A percentile compares a stretch with the other conserved stretches of the same genome.
Conservation (phyloP, 2,113 vertebrate genomes). For the Hylia prasina region DNA sequence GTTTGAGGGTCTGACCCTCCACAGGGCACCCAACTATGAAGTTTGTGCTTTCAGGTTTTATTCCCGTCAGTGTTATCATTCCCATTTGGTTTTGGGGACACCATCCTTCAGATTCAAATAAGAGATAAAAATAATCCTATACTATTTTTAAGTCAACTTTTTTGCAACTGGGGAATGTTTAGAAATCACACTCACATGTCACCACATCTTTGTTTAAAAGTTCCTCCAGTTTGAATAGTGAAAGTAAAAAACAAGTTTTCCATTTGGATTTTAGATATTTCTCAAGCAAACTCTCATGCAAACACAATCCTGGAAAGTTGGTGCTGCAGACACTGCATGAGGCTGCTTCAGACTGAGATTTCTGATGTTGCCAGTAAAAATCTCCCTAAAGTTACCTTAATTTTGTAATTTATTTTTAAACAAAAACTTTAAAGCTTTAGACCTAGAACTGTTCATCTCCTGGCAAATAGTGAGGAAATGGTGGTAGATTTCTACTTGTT, state of each 20-base stretch:
- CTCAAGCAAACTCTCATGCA: not conserved
- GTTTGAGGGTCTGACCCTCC: not conserved
- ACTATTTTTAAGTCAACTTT: not conserved
- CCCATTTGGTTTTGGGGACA: not conserved
- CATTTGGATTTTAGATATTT: not conserved
- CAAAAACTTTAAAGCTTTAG: not conserved
- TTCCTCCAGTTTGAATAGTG: not conserved
- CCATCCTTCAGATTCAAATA: not conserved
- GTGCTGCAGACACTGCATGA: not conserved
- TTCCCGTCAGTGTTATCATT: fast-evolving
- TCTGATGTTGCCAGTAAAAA: not conserved
- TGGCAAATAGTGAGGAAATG: not conserved
- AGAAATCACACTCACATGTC: not conserved
- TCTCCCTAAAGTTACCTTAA: not conserved
- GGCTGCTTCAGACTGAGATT: not conserved
- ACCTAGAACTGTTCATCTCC: not conserved
- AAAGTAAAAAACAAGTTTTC: slow-evolving; percentile 15
- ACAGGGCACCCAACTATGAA: fast-evolving
- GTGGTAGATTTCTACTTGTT: not conserved
- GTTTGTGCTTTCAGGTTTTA: not conserved
- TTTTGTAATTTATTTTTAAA: not conserved
- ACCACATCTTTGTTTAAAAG: not conserved
- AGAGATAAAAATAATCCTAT: not conserved
- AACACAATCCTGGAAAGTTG: not conserved
- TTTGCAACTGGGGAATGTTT: not conserved